Conservation (phyloP, 2,888 invertebrate genomes). For the Silvanus unidentatus region DNA sequence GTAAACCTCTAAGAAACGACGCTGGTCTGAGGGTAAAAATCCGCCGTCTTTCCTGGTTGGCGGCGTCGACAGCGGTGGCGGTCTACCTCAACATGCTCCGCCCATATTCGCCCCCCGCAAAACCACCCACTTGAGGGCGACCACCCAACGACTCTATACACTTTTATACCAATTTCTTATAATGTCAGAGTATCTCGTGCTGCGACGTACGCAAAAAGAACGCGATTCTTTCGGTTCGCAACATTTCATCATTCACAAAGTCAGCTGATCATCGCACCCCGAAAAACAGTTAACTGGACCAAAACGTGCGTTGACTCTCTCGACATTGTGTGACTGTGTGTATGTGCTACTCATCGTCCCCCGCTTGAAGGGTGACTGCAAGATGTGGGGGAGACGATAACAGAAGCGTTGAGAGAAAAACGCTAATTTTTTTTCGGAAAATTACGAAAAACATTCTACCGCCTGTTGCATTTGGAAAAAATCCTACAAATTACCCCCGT, state of each 20-base stretch:
- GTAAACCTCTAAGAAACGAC: slow-evolving; percentile 51
- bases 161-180: slow-evolving; percentile 45
- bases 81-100: slow-evolving; percentile 51
- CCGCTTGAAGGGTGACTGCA: too few relatives aligned
- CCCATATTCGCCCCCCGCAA: slow-evolving; percentile 37
- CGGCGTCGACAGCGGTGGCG: slow-evolving; percentile 47
- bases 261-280: slow-evolving; percentile 43
- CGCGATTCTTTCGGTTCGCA: slow-evolving; percentile 11
- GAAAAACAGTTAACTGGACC: slow-evolving; percentile 37
- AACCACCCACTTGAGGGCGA: slow-evolving; percentile 34
- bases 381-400: too few relatives aligned
- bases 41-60: slow-evolving; percentile 51
- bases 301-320: slow-evolving; percentile 40
- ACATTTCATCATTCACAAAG: slow-evolving; percentile 30
- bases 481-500: too few relatives aligned
- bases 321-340: slow-evolving; percentile 1
- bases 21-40: slow-evolving; percentile 50
- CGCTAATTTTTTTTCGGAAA: too few relatives aligned
- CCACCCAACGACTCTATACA: slow-evolving; percentile 32
- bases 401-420: too few relatives aligned
- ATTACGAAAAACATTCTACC: too few relatives aligned
- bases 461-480: too few relatives aligned
- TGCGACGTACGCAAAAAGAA: slow-evolving; percentile 40
- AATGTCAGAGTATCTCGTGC: slow-evolving; percentile 46
- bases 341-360: too few relatives aligned